Percentiles rank a stretch among this genome's conserved stretches.
Evolutionary conservation across 92 coral and sea anemone species (phyloP).

Genomic region (Phenganax marumi): DNA sequence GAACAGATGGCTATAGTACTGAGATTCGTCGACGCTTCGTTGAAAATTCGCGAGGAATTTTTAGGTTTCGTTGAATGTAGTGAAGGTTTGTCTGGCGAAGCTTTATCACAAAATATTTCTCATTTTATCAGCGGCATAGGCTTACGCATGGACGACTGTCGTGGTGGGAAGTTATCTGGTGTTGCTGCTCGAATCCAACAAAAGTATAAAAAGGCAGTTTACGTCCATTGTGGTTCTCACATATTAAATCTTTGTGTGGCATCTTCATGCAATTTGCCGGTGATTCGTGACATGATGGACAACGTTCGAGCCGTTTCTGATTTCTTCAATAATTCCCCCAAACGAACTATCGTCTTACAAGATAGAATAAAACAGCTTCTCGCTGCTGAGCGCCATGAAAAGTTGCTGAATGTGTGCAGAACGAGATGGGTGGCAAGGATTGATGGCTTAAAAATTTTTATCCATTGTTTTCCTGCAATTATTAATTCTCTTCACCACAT

Average conservation of each 20-base stretch:
- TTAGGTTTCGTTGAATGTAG: constrained; percentile 23
- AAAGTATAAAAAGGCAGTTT: constrained; percentile 15
- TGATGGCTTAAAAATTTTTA: constrained; percentile 11
- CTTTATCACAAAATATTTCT: constrained; percentile 21
- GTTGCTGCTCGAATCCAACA: too few relatives aligned
- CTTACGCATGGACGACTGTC: constrained; percentile 42
- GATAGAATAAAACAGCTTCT: background rate
- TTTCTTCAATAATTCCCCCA: constrained; percentile 21
- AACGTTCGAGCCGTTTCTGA: background rate
- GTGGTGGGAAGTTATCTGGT: constrained; percentile 45
- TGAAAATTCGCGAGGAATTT: constrained; percentile 18
- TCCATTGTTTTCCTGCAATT: background rate
- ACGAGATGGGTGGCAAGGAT: constrained; percentile 26
- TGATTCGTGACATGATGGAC: constrained; percentile 20
- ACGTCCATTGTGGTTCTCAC: constrained; percentile 14
- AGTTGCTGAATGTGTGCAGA: constrained; percentile 14
- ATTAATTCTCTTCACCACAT: too few relatives aligned
- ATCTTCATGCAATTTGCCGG: background rate
- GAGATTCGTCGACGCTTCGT: constrained; percentile 42
- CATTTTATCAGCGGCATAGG: too few relatives aligned
- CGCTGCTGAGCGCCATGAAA: background rate
- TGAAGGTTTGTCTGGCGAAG: constrained; percentile 29
- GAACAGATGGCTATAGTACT: constrained; percentile 42
- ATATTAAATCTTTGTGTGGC: constrained; percentile 15
- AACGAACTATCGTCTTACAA: background rate